Percentiles rank a stretch among this genome's conserved stretches.
Conservation (phyloP, 2,113 vertebrate species). For the Sylvilagus bachmani region DNA sequence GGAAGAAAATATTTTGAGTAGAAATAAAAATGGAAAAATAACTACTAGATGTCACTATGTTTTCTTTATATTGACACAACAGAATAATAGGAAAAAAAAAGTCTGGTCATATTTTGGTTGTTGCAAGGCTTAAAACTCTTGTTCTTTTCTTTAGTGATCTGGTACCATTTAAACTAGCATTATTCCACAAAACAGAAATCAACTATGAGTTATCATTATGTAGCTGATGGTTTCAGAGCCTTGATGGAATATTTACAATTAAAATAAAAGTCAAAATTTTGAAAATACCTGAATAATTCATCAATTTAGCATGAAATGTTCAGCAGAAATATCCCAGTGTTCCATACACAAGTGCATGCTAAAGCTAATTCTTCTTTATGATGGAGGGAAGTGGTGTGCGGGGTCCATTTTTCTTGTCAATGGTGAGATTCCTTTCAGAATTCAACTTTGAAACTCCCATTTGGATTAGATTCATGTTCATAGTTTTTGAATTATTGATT, state of each 20-base stretch:
- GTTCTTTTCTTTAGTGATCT: not conserved
- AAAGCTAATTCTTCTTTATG: not conserved
- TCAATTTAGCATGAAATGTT: conserved; percentile 7
- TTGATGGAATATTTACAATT: conserved; percentile 15
- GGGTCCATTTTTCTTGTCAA: conserved; percentile 32
- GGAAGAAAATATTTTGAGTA: conserved; percentile 59
- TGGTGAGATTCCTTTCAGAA: not conserved
- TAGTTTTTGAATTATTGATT: conserved; percentile 72
- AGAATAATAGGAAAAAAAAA: not conserved
- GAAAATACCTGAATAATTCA: conserved; percentile 43
- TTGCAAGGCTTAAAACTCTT: conserved; percentile 2
- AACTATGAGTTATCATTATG: not conserved
- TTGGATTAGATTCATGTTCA: conserved; percentile 42
- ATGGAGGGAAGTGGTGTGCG: not conserved
- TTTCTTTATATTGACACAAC: conserved; percentile 26
- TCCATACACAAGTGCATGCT: not conserved
- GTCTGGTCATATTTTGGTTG: not conserved
- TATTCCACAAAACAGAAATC: conserved; percentile 10
- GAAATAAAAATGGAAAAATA: conserved; percentile 43
- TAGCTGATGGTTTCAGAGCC: not conserved
- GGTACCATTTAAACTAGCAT: not conserved
- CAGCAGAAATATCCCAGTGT: not conserved
- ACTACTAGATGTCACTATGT: not conserved
- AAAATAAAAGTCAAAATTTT: not conserved
- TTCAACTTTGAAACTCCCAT: conserved; percentile 47